These are phyloP conservation scores for Aradus depressus DNA, from an alignment of 2,888 invertebrate genomes.

Conservation along the genomic window DNA sequence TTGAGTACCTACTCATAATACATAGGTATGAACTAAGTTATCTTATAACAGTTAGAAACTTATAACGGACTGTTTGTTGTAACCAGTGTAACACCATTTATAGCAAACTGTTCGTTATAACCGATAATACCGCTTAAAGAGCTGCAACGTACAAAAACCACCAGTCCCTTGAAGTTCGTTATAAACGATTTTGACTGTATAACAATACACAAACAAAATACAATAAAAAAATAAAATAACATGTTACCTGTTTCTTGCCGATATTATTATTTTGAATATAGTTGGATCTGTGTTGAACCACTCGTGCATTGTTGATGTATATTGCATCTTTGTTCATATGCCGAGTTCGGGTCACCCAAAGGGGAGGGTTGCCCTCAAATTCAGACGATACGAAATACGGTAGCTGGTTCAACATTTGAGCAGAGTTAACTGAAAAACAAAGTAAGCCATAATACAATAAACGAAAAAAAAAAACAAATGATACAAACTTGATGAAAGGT, in stretches of 20 bases:
- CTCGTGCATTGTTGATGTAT: constrained; percentile 76
- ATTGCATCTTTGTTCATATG: constrained; percentile 56
- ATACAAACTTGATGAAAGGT: not conserved
- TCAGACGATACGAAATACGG: constrained; percentile 63
- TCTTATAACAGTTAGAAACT: too few species aligned
- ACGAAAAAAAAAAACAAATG: constrained; percentile 5
- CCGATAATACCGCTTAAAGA: too few species aligned
- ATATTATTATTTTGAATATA: constrained; percentile 48
- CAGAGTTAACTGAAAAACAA: constrained; percentile 57
- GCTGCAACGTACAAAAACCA: too few species aligned
- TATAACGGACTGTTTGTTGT: too few species aligned
- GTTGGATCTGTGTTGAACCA: constrained; percentile 56
- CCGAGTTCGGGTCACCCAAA: constrained; percentile 64
- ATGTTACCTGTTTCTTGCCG: constrained; percentile 49
- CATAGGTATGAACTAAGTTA: too few species aligned
- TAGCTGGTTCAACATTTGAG: constrained; percentile 55
- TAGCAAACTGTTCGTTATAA: too few species aligned
- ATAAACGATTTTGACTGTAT: too few species aligned
- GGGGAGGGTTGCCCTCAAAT: constrained; percentile 70
- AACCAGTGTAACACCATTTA: too few species aligned
- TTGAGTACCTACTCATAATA: too few species aligned
- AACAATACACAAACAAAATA: too few species aligned
- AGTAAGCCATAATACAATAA: constrained; percentile 18
- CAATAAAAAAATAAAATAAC: not conserved
- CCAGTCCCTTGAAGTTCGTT: too few species aligned